These are phyloP conservation scores for Panopea generosa DNA, from an alignment of 2,888 invertebrate species.

Conservation along the genomic window DNA sequence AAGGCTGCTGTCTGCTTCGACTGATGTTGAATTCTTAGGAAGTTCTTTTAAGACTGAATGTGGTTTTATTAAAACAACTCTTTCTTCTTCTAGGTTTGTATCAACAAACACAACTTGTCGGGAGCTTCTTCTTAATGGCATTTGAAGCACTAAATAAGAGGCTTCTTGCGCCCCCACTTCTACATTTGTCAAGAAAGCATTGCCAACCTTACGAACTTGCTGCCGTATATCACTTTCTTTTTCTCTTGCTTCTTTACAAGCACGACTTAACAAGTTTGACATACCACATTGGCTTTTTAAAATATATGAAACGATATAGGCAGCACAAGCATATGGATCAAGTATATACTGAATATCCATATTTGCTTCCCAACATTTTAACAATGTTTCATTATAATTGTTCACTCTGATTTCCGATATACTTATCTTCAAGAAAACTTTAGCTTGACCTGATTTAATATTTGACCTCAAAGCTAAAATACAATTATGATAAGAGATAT, in stretches of 20 bases:
- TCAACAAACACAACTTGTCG: conserved; percentile 44
- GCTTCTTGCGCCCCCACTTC: conserved; percentile 66
- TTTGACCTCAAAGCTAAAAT: not conserved
- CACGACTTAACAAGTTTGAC: conserved; percentile 47
- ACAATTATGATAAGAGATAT: not conserved
- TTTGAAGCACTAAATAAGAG: conserved; percentile 54
- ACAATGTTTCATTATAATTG: conserved; percentile 50
- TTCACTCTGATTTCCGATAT: conserved; percentile 52
- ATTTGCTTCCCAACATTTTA: conserved; percentile 58
- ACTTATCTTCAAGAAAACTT: conserved; percentile 47
- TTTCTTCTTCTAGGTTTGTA: conserved; percentile 25
- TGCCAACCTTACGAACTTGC: conserved; percentile 59
- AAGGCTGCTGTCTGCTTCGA: conserved; percentile 41
- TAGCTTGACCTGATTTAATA: not conserved
- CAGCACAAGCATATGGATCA: conserved; percentile 56
- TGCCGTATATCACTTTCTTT: conserved; percentile 33
- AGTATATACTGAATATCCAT: conserved; percentile 29
- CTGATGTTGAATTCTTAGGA: conserved; percentile 35
- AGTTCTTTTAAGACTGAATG: conserved; percentile 28
- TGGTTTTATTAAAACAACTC: conserved; percentile 46
- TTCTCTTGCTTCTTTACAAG: conserved; percentile 34
- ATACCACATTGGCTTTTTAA: conserved; percentile 62
- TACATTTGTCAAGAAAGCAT: conserved; percentile 56
- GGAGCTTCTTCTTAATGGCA: conserved; percentile 40
- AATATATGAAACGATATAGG: conserved; percentile 60